phyloP scores from a whole-genome alignment of 2,113 vertebrate genomes.

The Lophotis ruficrista region DNA sequence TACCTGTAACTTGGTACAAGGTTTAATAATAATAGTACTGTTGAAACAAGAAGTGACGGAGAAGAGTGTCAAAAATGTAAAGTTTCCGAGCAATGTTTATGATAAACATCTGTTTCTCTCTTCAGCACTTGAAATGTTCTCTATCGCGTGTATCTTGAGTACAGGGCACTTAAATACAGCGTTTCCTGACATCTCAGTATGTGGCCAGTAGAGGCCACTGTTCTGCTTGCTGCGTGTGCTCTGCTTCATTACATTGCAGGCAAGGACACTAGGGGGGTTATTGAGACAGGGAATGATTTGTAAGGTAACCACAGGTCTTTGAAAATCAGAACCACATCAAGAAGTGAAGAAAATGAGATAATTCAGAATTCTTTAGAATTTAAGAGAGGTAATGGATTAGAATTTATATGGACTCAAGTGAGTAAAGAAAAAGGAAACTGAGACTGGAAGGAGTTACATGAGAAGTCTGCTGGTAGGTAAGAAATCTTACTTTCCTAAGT shows the following conservation, averaged over 20 bases:
- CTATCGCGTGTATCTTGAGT: background rate
- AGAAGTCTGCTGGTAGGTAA: background rate
- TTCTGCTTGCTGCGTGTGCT: background rate
- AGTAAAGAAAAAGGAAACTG: background rate
- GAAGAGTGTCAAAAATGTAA: background rate
- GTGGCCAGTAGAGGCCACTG: background rate
- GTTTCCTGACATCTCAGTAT: background rate
- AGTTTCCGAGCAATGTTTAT: background rate
- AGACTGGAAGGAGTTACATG: background rate
- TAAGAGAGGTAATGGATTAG: background rate
- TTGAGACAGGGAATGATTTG: fast-evolving
- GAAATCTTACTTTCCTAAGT: background rate
- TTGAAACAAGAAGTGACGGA: background rate
- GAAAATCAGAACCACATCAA: background rate
- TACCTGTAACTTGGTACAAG: background rate
- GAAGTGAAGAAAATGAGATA: background rate
- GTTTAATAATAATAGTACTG: background rate
- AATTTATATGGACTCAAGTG: background rate
- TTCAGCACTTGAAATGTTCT: background rate
- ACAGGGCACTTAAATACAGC: background rate
- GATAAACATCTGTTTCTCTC: background rate
- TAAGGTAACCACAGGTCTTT: background rate
- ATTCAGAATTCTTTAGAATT: background rate
- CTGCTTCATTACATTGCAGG: fast-evolving
- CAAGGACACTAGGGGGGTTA: fast-evolving